Evolutionary conservation across 2,797 vertebrate species (phyloP), one percentile per base, ranked within the genome.

Genomic region (Hipposideros larvatus): DNA sequence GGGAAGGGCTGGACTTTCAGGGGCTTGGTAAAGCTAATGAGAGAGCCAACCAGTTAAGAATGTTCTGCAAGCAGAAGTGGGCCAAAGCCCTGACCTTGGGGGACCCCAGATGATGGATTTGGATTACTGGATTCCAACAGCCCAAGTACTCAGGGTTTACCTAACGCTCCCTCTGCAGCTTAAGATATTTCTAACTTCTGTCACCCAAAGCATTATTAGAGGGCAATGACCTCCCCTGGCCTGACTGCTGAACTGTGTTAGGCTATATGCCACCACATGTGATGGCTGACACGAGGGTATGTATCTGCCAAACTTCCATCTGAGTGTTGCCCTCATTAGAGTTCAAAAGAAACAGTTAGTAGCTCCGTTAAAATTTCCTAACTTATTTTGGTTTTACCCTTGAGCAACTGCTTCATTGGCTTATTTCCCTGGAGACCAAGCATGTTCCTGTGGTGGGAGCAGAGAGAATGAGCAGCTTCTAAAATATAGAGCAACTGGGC

Each of bases 341-440:
- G 46, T 95, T 95, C 86, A 94, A 59, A 57, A 91, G 71, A 59
- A 95, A 46, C 77, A 43, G 51, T 92, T 73, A 92, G 74, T 51
- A 78, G 34, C 34, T 65, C 86, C 71, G 87, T 96, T 94, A 96
- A 88, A 92, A 93, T 95, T 90, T 94, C 88, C 96, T 87, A 82
- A 91, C 77, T 96, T 96, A 92, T 92, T 97, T 92, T 92, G 79
- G 79, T 95, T 97, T 97, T 83, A 94, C 74, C 84, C 79, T 94
- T 87, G 97, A 97, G 92, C 92, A 93, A 94, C 74, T 73, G 78
- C 75, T 97, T 96, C 84, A 96, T 96, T 97, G 96, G 74, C 83
- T 96, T 93, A 28, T 94, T 93, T 96, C 91, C 83, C 94, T 89
- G 78, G 86, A 94, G 88, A 95, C 66, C 37, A 94, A 95, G 95